Conservation (phyloP, 2,113 vertebrate species). For the Rynchops niger region DNA sequence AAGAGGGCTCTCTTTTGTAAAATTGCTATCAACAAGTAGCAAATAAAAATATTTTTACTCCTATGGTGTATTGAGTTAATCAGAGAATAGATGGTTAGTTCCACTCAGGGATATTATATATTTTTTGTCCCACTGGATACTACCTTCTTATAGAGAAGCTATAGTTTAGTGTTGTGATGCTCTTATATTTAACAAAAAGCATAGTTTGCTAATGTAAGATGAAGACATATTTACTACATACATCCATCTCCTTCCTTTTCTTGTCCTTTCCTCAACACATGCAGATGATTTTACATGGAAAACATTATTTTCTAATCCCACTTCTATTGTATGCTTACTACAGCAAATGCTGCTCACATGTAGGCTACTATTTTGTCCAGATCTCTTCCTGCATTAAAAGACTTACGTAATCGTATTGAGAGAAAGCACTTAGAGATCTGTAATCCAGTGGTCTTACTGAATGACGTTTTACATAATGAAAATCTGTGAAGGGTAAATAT, state of each 20-base stretch:
- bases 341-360: slow-evolving; percentile 7
- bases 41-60: neutral
- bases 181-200: neutral
- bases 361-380: slow-evolving; percentile 26
- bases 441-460: slow-evolving; percentile 67
- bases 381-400: slow-evolving; percentile 61
- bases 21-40: neutral
- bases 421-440: slow-evolving; percentile 63
- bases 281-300: neutral
- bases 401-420: slow-evolving; percentile 66
- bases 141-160: neutral
- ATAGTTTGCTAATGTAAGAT: neutral
- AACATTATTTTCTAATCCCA: neutral
- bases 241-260: neutral
- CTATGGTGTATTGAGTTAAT: neutral
- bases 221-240: neutral
- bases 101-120: neutral
- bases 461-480: slow-evolving; percentile 72
- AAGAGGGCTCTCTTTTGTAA: neutral
- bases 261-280: neutral
- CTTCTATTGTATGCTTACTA: slow-evolving; percentile 23
- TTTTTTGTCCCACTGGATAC: neutral
- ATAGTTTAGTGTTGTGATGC: neutral
- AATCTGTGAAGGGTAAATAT: slow-evolving; percentile 70
- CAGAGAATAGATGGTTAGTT: neutral